Percentiles rank a stretch among this genome's conserved stretches.
Conservation (phyloP, 2,113 vertebrate genomes). For the Aix galericulata region DNA sequence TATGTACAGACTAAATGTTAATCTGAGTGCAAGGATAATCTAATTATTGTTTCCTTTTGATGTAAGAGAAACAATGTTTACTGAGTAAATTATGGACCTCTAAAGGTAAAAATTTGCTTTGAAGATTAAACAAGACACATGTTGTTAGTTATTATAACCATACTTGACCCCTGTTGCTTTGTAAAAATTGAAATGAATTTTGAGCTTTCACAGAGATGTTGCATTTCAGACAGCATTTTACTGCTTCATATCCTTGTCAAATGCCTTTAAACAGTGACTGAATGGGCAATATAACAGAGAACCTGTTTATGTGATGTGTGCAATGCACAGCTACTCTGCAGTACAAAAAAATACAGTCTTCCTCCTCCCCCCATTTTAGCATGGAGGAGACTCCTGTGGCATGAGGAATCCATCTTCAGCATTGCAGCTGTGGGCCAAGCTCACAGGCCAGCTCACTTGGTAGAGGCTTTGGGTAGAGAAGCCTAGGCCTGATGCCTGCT, state of each 20-base stretch:
- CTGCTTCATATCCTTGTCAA: neutral
- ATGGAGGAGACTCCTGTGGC: neutral
- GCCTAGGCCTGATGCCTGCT: neutral
- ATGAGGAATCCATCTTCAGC: neutral
- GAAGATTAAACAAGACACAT: conserved; percentile 64
- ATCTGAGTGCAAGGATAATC: conserved; percentile 54
- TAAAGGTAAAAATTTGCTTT: conserved; percentile 66
- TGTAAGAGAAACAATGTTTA: conserved; percentile 61
- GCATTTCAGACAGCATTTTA: neutral
- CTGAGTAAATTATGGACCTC: conserved; percentile 52
- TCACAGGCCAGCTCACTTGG: neutral
- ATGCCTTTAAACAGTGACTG: neutral
- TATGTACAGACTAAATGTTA: conserved; percentile 57
- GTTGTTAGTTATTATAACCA: conserved; percentile 34
- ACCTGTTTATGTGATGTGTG: neutral
- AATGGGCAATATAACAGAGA: neutral
- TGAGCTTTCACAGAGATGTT: conserved; percentile 28
- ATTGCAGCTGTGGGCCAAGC: rapidly evolving
- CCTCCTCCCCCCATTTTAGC: neutral
- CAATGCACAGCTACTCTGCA: neutral
- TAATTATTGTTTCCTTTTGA: conserved; percentile 69
- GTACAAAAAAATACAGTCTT: neutral
- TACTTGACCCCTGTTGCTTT: neutral
- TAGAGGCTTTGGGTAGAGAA: neutral
- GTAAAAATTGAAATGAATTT: neutral